Conservation (phyloP, 2,888 invertebrate genomes). For the Orthosia gracilis region DNA sequence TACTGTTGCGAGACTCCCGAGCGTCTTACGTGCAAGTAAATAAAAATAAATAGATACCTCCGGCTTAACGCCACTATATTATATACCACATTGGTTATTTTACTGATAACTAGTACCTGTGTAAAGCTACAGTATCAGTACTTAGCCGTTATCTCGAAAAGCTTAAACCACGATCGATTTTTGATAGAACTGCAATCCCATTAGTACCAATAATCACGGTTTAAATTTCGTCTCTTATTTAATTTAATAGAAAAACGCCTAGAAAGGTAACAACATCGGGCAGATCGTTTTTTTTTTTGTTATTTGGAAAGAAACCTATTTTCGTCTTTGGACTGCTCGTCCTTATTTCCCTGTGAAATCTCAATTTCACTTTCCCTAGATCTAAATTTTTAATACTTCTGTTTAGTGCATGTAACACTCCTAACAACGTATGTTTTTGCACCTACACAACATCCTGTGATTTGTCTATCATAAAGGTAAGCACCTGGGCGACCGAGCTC, state of each 20-base stretch:
- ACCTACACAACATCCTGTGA: background rate
- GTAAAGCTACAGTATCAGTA: constrained; percentile 39
- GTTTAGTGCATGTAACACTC: background rate
- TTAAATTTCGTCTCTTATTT: background rate
- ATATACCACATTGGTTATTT: constrained; percentile 29
- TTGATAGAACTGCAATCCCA: constrained; percentile 17
- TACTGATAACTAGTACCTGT: constrained; percentile 24
- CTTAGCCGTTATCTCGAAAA: constrained; percentile 32
- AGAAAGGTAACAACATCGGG: background rate
- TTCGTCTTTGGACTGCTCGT: background rate
- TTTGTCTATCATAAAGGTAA: background rate
- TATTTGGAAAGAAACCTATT: background rate
- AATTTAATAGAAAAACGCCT: too few species aligned
- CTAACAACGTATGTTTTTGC: too few species aligned
- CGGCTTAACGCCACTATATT: constrained; percentile 1
- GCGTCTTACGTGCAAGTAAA: background rate
- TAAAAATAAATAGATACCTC: background rate
- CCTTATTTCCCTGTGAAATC: background rate
- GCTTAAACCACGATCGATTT: constrained; percentile 43
- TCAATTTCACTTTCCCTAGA: background rate
- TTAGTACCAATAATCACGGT: too few species aligned
- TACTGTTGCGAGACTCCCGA: background rate
- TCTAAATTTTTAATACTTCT: background rate
- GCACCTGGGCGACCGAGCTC: too few species aligned
- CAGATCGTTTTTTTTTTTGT: background rate